Conservation (phyloP, 2,113 vertebrate species). For the Lagopus muta region DNA sequence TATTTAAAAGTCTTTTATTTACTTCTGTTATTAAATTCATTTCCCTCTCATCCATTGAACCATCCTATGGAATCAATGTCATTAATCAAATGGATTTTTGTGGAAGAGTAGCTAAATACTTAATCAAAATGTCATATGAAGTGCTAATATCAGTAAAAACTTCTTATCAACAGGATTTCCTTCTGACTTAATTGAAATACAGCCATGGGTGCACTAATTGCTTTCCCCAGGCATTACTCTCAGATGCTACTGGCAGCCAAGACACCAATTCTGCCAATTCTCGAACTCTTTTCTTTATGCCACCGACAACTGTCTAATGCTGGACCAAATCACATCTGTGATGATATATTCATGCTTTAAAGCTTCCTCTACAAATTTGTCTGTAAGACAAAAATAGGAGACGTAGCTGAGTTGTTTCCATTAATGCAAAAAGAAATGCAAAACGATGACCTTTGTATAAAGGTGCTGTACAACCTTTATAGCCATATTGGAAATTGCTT, state of each 20-base stretch:
- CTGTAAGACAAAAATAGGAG: not conserved
- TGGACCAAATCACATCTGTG: not conserved
- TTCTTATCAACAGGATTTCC: not conserved
- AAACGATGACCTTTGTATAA: not conserved
- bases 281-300: not conserved
- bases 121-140: not conserved
- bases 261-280: not conserved
- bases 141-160: not conserved
- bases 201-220: not conserved
- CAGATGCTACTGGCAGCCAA: not conserved
- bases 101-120: not conserved
- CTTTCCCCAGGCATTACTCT: not conserved
- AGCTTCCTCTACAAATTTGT: not conserved
- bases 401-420: not conserved
- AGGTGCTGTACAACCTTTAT: conserved; percentile 14
- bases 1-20: not conserved
- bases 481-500: conserved; percentile 1
- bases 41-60: not conserved
- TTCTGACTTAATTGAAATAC: not conserved
- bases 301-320: not conserved
- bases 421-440: not conserved
- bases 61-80: not conserved
- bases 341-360: not conserved
- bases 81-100: conserved; percentile 11
- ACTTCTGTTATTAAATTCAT: not conserved